phyloP scores from a whole-genome alignment of 2,888 invertebrate genomes.

The Agapostemon virescens region DNA sequence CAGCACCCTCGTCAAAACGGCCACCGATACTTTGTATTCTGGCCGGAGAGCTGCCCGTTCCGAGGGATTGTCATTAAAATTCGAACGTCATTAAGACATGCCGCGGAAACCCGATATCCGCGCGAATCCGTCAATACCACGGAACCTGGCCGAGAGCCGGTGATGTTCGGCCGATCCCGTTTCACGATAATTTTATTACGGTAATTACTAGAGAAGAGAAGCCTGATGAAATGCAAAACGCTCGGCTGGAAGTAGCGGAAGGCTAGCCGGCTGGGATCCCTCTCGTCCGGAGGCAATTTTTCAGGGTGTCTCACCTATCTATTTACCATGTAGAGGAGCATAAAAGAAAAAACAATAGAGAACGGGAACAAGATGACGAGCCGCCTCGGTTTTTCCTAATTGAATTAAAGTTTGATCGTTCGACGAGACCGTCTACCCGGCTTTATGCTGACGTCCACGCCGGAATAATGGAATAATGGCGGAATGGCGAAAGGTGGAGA shows the following conservation, averaged over 20 bases:
- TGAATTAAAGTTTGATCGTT: conserved; percentile 69
- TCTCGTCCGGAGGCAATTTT: conserved; percentile 46
- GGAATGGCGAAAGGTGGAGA: conserved; percentile 57
- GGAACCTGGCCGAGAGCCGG: not conserved
- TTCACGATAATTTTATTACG: conserved; percentile 56
- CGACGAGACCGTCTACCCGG: conserved; percentile 40
- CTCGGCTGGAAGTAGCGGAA: not conserved
- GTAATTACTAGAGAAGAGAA: conserved; percentile 43
- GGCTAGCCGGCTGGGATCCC: conserved; percentile 29
- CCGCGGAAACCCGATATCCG: conserved; percentile 50
- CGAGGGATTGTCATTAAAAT: conserved; percentile 51
- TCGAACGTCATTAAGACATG: conserved; percentile 54
- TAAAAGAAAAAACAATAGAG: not conserved
- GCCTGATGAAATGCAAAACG: conserved; percentile 40
- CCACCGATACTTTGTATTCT: conserved; percentile 53
- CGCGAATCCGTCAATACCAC: conserved; percentile 39
- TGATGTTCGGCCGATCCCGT: conserved; percentile 2
- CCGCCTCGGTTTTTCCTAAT: conserved; percentile 58
- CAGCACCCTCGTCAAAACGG: conserved; percentile 51
- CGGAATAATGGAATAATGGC: conserved; percentile 67
- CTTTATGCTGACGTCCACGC: conserved; percentile 52
- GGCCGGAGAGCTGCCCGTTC: conserved; percentile 7
- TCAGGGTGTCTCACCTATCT: conserved; percentile 47
- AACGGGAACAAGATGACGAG: conserved; percentile 30
- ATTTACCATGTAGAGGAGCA: conserved; percentile 33